Base-by-base conservation (phyloP, 2,888 invertebrate species). In the Zaprionus lineosus region DNA sequence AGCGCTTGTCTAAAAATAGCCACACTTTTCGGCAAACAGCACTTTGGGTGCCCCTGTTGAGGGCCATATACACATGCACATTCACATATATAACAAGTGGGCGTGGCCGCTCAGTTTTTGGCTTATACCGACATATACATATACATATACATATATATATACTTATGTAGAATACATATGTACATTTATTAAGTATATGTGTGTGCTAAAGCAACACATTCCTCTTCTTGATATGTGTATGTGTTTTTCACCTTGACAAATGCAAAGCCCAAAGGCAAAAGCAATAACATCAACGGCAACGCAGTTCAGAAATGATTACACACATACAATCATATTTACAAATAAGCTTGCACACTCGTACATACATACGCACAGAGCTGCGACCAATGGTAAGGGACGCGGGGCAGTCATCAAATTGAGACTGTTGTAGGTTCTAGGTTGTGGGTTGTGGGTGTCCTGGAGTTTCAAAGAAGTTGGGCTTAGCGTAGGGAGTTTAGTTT, bases 1-100 rank as follows among this genome's bases (percentile, higher is more conserved):
- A 82, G 78, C 81, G 77, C 77, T 69, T 70, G 67, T 84, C 77
- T 78, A 78, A 70, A 78, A 84, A 78, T 78, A 78, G 77, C 70
- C 53, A 50, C 61, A 76, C 77, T 81, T 74, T 69, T 48, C 51
- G 51, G 74, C 74, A 73, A 63, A 63, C 43, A 59, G 39, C 64
- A 75, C 72, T 77, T 76, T 69, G 65, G 74, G 51, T 53, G 67
- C 67, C 60, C 55, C 61, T 65, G 46, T 50, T 69, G 72, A 46
- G 59, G 53, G 39, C 47, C 55, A 40, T 60, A 29, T 29, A 29
- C 12, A 29, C n/a, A 29, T 24, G 4, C n/a, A 24, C n/a, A 24
- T 24, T 8, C n/a, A 24, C n/a, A 24, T 24, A 60, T 60, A 68
- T 60, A 66, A 71, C 60, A 66, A 65, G 68, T 68, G 47, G 68